Base-by-base conservation (phyloP, 2,888 invertebrate genomes). In the Melieria crassipennis region DNA sequence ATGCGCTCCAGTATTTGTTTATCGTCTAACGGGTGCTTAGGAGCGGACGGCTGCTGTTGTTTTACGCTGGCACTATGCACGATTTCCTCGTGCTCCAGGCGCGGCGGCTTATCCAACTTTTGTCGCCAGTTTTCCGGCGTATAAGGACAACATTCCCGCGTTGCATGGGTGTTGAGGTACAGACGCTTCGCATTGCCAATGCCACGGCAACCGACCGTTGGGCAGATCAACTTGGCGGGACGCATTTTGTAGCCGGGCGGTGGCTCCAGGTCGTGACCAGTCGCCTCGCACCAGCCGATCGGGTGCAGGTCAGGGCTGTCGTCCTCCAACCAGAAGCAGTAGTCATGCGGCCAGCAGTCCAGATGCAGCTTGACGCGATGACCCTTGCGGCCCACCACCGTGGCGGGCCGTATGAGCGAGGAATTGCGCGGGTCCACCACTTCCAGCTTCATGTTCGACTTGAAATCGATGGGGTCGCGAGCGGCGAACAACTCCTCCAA, bases 261-360 rank as follows among this genome's bases (percentile, higher is more conserved):
- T 9, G 94, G 91, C 84, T 96, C 94, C 45, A 97, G 87, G 0
- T 93, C 93, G 85, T 97, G 97, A 3, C 92, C 93, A 1, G 96
- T 96, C 87, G 94, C 94, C 75, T 91, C 89, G 84, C 96, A 96
- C 96, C 97, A 98, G 50, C 94, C 94, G 75, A 94, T 91, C 0
- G 97, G 97, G 88, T 97, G 96, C 79, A 98, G 90, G 86, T 97
- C 96, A 0, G 93, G 91, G 76, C 91, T 93, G 87, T 97, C 96
- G 85, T 97, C 97, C 81, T 97, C 96, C 71, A 96, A 88, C 95
- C 96, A 96, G 85, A 92, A 94, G 75, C 94, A 91, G 83, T 96
- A 92, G 76, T 91, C 90, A 79, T 91, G 91, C 0, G 93, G 92
- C 95, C 97, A 97, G 13, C 96, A 96, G 86, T 97, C 97, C 86